Percentiles rank a stretch among this genome's conserved stretches.
These are phyloP conservation scores for Sanderia malayensis DNA, from an alignment of 30 jellyfish, hydroid and myxozoan species.

Conservation along the genomic window DNA sequence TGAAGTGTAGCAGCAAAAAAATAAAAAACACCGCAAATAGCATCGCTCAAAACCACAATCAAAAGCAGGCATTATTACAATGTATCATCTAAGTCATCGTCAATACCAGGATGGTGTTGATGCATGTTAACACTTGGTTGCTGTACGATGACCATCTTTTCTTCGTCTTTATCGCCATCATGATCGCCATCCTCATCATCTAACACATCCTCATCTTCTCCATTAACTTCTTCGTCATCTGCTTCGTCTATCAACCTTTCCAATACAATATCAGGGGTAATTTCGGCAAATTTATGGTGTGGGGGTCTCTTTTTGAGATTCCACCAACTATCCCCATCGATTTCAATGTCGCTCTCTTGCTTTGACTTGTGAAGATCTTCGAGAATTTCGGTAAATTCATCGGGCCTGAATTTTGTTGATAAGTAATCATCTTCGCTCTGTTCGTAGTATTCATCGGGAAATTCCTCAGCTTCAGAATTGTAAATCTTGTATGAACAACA, in stretches of 20 bases:
- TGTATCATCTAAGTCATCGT: conserved; percentile 15
- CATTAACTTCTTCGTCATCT: conserved; percentile 27
- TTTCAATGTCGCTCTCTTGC: neutral
- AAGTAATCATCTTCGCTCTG: conserved; percentile 23
- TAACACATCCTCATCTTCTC: conserved; percentile 12
- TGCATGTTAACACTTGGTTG: neutral
- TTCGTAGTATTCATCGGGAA: neutral
- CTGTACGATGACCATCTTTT: too few species aligned
- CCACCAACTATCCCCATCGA: neutral
- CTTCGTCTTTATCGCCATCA: neutral
- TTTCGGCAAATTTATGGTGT: conserved; percentile 23
- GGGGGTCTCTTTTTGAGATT: too few species aligned
- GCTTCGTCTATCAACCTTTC: conserved; percentile 55
- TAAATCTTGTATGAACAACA: too few species aligned
- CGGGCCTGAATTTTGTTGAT: conserved; percentile 40
- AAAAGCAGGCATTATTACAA: too few species aligned
- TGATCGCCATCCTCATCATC: neutral
- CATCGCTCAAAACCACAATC: too few species aligned
- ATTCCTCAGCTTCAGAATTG: neutral
- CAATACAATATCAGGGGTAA: conserved; percentile 47
- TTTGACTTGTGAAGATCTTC: neutral
- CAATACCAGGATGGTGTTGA: neutral
- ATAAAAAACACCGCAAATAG: too few species aligned
- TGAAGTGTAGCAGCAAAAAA: too few species aligned
- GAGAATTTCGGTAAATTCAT: neutral